These are phyloP conservation scores for Garrulus glandarius DNA, from an alignment of 2,797 vertebrate genomes.

Conservation along the genomic window DNA sequence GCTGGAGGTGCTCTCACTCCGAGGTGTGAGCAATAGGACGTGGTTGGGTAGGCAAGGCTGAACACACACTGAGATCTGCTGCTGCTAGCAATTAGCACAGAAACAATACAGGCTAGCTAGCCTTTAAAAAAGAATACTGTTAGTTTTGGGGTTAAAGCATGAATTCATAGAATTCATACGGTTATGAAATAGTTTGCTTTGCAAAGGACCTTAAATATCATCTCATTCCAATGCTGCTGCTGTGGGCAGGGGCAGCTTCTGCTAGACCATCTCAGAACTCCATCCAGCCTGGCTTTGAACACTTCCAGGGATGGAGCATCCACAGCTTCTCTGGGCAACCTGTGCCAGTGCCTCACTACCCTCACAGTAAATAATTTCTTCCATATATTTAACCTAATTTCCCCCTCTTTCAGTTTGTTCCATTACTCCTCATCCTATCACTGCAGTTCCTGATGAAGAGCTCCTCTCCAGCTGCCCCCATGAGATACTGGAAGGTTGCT, in stretches of 20 bases:
- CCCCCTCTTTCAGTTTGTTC: not conserved
- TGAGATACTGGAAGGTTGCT: not conserved
- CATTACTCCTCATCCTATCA: not conserved
- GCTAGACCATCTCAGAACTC: not conserved
- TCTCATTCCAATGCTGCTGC: not conserved
- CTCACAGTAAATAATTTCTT: not conserved
- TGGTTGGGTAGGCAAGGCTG: not conserved
- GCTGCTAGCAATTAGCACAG: not conserved
- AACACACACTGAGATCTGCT: not conserved
- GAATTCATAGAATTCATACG: not conserved
- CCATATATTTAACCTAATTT: not conserved
- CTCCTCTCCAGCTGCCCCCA: fast-evolving
- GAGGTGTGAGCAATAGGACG: fast-evolving
- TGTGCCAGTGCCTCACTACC: not conserved
- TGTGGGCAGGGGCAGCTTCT: not conserved
- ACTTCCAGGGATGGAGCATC: not conserved
- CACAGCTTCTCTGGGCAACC: not conserved
- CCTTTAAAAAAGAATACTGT: not conserved
- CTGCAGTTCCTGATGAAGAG: not conserved
- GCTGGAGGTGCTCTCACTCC: not conserved
- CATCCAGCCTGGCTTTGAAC: not conserved
- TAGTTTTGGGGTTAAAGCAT: not conserved
- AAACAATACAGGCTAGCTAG: not conserved
- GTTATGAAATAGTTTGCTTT: not conserved
- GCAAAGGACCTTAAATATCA: not conserved